Base-by-base conservation (phyloP, 1,140 invertebrate species). In the Fopius arisanus region DNA sequence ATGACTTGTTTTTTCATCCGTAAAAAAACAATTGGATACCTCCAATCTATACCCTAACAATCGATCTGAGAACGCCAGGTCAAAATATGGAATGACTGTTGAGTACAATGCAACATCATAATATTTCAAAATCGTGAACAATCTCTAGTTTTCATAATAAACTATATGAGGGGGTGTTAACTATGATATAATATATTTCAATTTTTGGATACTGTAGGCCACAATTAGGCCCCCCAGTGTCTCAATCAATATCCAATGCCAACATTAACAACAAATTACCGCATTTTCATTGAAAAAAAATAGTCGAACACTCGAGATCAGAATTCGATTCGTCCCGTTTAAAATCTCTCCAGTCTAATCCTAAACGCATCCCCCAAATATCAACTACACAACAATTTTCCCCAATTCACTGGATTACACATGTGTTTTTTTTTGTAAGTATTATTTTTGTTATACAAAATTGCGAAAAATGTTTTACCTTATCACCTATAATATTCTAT, bases 391-490 rank as follows among this genome's bases (percentile, higher is more conserved):
- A 51, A 51, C 19, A 16, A 21, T 43, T 31, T 68, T 68, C 51
- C 28, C 9, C 41, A 33, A 37, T 66, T n/a, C 19, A 74, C 31
- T 40, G 37, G 31, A 16, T 51, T 23, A 43, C 69, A 41, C 19
- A 29, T 26, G 14, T 37, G 48, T 67, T 65, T 74, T 65, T 63
- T 68, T 70, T 43, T 43, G 19, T 67, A 31, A 51, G 23, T 73
- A 51, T 43, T 73, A 51, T 54, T 67, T 29, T 75, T 72, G 66
- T 69, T 54, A 73, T 76, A 76, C 67, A 76, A 76, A 76, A 76
- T 76, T 76, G 72, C 75, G 75, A 76, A 76, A 76, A 76, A 73
- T 71, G 28, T 65, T 68, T 76, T 40, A 66, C 70, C 72, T 73
- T 76, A 76, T 48, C 68, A 66, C 40, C 72, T 76, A 76, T 66